Conservation (phyloP, 2,888 invertebrate genomes). For the Dryobota labecula region DNA sequence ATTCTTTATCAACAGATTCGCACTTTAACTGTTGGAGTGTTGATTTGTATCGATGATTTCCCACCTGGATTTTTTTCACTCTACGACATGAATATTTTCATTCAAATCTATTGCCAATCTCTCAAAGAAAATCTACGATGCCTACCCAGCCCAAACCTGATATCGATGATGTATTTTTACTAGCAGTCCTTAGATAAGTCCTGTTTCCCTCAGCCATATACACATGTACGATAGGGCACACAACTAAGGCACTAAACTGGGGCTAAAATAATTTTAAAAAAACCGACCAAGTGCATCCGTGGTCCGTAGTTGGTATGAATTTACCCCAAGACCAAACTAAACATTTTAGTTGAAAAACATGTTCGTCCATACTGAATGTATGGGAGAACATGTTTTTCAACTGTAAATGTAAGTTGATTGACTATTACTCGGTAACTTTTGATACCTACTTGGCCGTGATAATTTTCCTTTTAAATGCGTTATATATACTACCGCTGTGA, state of each 20-base stretch:
- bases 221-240: not conserved
- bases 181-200: not conserved
- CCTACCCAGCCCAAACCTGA: not conserved
- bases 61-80: no score
- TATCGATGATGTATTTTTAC: not conserved
- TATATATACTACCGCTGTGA: no score
- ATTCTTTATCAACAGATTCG: conserved; percentile 4
- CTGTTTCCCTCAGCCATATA: not conserved
- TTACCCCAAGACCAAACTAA: no score
- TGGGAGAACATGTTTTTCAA: no score
- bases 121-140: not conserved
- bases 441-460: no score
- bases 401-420: no score
- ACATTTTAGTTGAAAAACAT: no score
- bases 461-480: no score
- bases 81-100: not conserved
- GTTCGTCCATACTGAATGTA: no score
- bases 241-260: not conserved
- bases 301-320: no score
- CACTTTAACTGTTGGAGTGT: not conserved
- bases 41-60: not conserved
- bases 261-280: not conserved
- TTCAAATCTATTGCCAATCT: not conserved
- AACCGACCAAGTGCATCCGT: no score
- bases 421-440: no score